phyloP scores from a whole-genome alignment of 1,140 invertebrate species.

The Leptoteleia sp. region DNA sequence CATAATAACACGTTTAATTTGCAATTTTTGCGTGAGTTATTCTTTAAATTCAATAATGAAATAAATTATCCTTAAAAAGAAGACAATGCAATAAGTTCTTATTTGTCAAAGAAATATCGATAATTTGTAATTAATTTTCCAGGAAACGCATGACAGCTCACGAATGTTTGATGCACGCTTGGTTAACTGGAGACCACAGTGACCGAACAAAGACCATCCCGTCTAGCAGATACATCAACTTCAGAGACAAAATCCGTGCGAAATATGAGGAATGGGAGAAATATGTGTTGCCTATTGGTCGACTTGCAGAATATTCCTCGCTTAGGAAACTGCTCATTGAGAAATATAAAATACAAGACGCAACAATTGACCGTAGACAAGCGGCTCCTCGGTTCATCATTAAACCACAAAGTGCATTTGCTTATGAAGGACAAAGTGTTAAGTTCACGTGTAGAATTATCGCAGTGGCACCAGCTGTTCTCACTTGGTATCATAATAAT shows the following conservation, averaged over 20 bases:
- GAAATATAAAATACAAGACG: constrained; percentile 97
- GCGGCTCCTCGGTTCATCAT: constrained; percentile 99
- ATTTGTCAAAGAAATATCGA: no score
- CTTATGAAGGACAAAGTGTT: constrained; percentile 97
- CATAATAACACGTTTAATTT: no score
- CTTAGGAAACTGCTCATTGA: constrained; percentile 97
- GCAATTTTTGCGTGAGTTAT: no score
- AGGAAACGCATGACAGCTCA: constrained; percentile 99
- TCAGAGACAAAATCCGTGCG: constrained; percentile 92
- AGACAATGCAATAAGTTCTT: no score
- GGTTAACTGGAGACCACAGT: constrained; percentile 93
- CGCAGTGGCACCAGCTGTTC: constrained; percentile 94
- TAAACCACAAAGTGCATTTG: constrained; percentile 95
- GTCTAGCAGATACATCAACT: constrained; percentile 90
- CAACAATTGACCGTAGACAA: constrained; percentile 97
- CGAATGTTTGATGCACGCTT: constrained; percentile 96
- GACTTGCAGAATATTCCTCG: constrained; percentile 97
- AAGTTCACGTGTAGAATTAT: constrained; percentile 98
- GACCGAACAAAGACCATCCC: constrained; percentile 89
- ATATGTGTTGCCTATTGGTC: constrained; percentile 95
- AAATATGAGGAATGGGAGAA: constrained; percentile 96
- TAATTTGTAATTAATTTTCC: no score
- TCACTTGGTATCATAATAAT: constrained; percentile 97
- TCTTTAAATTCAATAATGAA: no score
- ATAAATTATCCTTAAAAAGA: no score